Evolutionary conservation across 1,140 invertebrate genomes (phyloP).

Genomic region (Drosophila albomicans): DNA sequence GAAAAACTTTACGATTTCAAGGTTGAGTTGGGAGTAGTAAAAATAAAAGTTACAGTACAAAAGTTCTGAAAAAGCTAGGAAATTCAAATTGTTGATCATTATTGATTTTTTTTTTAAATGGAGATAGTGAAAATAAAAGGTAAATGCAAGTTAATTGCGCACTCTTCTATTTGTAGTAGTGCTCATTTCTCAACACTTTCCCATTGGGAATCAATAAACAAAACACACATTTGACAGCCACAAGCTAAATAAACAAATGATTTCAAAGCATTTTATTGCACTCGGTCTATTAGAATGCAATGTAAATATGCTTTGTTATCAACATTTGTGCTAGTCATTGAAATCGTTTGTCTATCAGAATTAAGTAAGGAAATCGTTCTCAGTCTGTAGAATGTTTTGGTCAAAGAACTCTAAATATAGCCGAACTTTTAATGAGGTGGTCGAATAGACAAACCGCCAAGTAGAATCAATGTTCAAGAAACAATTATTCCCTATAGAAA

Average conservation of each 20-base stretch:
- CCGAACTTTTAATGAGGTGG: neutral
- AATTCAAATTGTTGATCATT: too few relatives aligned
- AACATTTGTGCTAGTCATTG: constrained; percentile 27
- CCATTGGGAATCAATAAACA: constrained; percentile 16
- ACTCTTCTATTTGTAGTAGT: constrained; percentile 1
- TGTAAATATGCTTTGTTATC: constrained; percentile 17
- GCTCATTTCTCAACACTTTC: constrained; percentile 13
- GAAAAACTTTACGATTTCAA: too few relatives aligned
- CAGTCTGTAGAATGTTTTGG: neutral
- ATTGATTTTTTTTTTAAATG: too few relatives aligned
- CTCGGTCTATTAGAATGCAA: constrained; percentile 13
- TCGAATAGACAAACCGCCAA: neutral
- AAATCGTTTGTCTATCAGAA: neutral
- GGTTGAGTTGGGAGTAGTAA: too few relatives aligned
- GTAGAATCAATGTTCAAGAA: too few relatives aligned
- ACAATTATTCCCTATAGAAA: too few relatives aligned
- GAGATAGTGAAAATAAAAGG: too few relatives aligned
- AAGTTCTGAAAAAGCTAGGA: too few relatives aligned
- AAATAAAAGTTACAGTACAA: too few relatives aligned
- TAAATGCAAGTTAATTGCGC: neutral
- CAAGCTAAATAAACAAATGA: constrained; percentile 16
- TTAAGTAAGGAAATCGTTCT: constrained; percentile 11
- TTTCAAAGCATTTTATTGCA: constrained; percentile 25
- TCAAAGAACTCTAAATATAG: neutral
- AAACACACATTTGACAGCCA: neutral